Conservation (phyloP, 2,888 invertebrate genomes). For the Lingula anatina region DNA sequence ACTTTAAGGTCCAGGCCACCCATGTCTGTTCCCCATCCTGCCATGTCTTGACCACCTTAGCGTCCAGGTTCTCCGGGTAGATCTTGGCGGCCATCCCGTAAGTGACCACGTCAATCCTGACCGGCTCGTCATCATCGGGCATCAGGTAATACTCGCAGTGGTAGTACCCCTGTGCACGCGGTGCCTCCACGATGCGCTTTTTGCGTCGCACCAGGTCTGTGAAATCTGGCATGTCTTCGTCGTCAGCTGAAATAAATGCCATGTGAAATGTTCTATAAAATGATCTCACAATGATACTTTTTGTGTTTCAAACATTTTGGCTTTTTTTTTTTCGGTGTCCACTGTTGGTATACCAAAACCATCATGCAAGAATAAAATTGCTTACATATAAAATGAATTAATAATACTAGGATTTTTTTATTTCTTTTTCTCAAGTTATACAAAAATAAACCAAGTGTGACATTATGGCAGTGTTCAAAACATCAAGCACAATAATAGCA, state of each 20-base stretch:
- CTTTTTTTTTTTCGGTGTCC: too few species aligned
- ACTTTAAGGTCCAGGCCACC: constrained; percentile 51
- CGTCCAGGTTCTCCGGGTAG: constrained; percentile 43
- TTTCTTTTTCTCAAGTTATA: too few species aligned
- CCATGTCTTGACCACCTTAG: constrained; percentile 47
- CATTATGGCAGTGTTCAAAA: too few species aligned
- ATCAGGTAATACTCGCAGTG: constrained; percentile 47
- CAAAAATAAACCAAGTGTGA: too few species aligned
- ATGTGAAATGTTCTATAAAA: too few species aligned
- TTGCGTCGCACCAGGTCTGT: constrained; percentile 30
- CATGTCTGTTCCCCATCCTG: constrained; percentile 46
- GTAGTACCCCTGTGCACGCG: constrained; percentile 44
- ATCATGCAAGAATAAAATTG: too few species aligned
- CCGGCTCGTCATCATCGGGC: constrained; percentile 36
- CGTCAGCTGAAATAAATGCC: constrained; percentile 15
- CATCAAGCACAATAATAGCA: too few species aligned
- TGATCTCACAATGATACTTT: too few species aligned
- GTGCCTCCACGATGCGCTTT: constrained; percentile 42
- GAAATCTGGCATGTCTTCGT: constrained; percentile 28
- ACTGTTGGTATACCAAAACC: too few species aligned
- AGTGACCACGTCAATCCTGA: constrained; percentile 45
- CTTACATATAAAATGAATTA: too few species aligned
- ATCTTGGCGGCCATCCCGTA: constrained; percentile 48
- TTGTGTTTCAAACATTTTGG: too few species aligned
- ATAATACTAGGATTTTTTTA: too few species aligned